Conservation (phyloP, 2,113 vertebrate species). For the Hippolais icterina region DNA sequence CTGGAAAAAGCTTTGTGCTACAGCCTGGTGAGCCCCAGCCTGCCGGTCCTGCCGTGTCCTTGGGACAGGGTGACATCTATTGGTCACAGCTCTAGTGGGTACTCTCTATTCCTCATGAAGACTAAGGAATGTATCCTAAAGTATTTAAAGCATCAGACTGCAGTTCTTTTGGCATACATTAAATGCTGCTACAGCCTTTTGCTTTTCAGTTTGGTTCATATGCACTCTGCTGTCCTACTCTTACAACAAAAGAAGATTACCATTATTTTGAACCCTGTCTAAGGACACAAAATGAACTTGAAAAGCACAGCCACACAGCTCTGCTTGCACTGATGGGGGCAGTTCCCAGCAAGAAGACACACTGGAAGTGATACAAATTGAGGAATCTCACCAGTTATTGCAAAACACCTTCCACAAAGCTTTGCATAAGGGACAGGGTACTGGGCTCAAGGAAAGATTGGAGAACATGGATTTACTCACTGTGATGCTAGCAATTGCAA, state of each 20-base stretch:
- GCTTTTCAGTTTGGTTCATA: background rate
- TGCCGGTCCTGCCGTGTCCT: background rate
- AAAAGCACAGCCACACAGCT: background rate
- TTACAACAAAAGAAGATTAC: background rate
- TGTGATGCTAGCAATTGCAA: slow-evolving; percentile 92
- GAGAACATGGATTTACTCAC: slow-evolving; percentile 76
- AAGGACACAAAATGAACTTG: background rate
- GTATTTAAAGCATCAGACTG: background rate
- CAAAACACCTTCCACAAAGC: background rate
- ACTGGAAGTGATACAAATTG: background rate
- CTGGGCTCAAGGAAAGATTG: background rate
- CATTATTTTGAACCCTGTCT: background rate
- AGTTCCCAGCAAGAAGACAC: background rate
- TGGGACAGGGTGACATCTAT: slow-evolving; percentile 45
- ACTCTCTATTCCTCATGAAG: background rate
- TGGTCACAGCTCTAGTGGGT: background rate
- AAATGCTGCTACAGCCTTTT: background rate
- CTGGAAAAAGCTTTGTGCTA: background rate
- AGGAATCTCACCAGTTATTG: background rate
- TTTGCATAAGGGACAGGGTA: background rate
- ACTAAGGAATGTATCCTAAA: background rate
- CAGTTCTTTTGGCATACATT: background rate
- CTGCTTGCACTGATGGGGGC: background rate
- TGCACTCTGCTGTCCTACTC: background rate
- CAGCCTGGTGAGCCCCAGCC: background rate